Percentiles rank a stretch among this genome's conserved stretches.
Conservation (phyloP, 1,140 invertebrate species). For the Myzus persicae region DNA sequence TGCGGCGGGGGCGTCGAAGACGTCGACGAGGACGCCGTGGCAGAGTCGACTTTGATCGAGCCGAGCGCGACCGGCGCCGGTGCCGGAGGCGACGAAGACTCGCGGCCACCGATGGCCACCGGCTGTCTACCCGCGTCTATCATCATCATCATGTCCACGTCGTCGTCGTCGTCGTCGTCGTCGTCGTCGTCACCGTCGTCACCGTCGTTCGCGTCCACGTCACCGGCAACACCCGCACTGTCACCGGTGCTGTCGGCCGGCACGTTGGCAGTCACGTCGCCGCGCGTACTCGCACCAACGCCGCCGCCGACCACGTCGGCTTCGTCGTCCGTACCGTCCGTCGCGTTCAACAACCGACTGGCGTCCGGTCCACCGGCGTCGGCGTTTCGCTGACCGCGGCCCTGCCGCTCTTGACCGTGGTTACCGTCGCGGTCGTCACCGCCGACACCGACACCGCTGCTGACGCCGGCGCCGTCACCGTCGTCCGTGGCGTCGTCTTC, state of each 20-base stretch:
- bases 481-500: background rate
- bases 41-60: background rate
- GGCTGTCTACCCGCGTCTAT: conserved; percentile 3
- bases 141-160: conserved; percentile 35
- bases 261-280: background rate
- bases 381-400: background rate
- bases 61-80: background rate
- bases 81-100: background rate
- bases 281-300: background rate
- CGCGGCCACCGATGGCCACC: background rate
- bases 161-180: background rate
- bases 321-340: background rate
- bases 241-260: background rate
- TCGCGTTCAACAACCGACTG: background rate
- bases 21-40: background rate
- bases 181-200: background rate
- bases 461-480: background rate
- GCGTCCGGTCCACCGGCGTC: background rate
- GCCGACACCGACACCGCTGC: background rate
- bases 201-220: background rate
- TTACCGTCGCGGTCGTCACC: background rate
- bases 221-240: background rate
- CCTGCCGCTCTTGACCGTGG: background rate
- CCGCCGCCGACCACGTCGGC: no score
- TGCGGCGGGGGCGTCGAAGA: background rate